A percentile compares a stretch with the other conserved stretches of the same genome.
These are phyloP conservation scores for Bombus turneri DNA, from an alignment of 1,140 invertebrate genomes.

Conservation along the genomic window DNA sequence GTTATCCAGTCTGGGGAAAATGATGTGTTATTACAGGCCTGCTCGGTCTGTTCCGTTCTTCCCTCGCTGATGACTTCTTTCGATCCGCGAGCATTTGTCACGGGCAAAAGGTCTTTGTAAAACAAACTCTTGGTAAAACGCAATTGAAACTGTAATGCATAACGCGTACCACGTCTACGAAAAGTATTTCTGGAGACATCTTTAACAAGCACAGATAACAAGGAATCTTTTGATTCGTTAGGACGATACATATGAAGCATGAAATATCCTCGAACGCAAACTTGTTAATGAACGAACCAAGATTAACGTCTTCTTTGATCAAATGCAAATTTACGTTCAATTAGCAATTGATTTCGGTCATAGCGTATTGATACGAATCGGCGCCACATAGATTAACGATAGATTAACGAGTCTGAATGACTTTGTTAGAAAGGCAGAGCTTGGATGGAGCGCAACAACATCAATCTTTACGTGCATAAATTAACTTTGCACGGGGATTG, in stretches of 20 bases:
- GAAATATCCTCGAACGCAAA: too few species aligned
- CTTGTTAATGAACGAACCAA: too few species aligned
- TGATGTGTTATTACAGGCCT: conserved; percentile 57
- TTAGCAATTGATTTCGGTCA: not conserved
- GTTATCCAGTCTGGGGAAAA: conserved; percentile 49
- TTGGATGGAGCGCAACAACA: not conserved
- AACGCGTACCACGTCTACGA: not conserved
- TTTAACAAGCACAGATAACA: too few species aligned
- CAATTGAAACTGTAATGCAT: too few species aligned
- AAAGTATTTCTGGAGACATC: not conserved
- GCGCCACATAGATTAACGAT: not conserved
- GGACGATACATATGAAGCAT: accelerated
- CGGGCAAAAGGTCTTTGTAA: conserved; percentile 7
- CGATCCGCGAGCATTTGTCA: not conserved
- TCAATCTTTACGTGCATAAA: conserved; percentile 13
- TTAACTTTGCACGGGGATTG: conserved; percentile 4
- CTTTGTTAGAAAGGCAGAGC: not conserved
- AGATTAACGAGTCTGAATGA: not conserved
- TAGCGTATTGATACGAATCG: not conserved
- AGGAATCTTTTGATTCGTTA: too few species aligned
- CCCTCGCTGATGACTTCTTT: conserved; percentile 4
- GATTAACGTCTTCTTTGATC: too few species aligned
- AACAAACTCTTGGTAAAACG: too few species aligned
- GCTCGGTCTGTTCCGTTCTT: not conserved
- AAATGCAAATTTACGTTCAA: too few species aligned